Conservation (phyloP, 1,140 invertebrate species). For the Berghia stephanieae region DNA sequence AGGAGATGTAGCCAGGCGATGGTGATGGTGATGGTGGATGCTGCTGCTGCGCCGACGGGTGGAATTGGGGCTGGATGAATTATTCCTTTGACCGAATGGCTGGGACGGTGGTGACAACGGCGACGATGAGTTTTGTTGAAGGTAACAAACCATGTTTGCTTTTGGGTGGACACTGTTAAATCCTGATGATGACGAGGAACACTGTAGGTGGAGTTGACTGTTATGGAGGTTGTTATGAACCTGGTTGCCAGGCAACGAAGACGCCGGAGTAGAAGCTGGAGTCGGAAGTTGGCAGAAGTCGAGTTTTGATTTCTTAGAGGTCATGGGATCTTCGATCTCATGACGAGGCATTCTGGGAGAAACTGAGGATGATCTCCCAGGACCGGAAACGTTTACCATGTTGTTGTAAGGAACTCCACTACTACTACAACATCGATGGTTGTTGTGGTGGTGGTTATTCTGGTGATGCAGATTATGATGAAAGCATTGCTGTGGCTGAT, state of each 20-base stretch:
- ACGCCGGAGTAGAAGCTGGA: slow-evolving; percentile 19
- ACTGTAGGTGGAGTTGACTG: neutral
- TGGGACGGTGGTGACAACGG: neutral
- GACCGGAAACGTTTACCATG: neutral
- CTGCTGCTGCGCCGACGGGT: neutral
- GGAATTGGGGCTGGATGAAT: neutral
- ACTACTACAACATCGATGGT: too few relatives aligned
- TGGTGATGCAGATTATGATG: too few relatives aligned
- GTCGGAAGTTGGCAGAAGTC: slow-evolving; percentile 13
- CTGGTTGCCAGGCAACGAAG: slow-evolving; percentile 14
- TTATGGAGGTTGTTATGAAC: slow-evolving; percentile 2
- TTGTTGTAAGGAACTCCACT: slow-evolving; percentile 22
- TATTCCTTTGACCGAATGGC: neutral
- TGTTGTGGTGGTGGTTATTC: too few relatives aligned
- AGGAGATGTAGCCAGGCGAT: slow-evolving; percentile 17
- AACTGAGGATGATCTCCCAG: slow-evolving; percentile 8
- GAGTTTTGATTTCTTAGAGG: slow-evolving; percentile 27
- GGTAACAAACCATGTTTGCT: slow-evolving; percentile 16
- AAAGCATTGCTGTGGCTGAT: slow-evolving; percentile 13
- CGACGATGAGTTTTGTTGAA: slow-evolving; percentile 26
- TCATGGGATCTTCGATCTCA: slow-evolving; percentile 15
- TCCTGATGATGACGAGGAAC: neutral
- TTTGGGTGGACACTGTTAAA: neutral
- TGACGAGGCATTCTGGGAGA: neutral
- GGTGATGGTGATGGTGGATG: neutral